Evolutionary conservation across 2,888 invertebrate genomes (phyloP), one percentile per base, ranked within the genome.

Genomic region (Acholoe squamosa): DNA sequence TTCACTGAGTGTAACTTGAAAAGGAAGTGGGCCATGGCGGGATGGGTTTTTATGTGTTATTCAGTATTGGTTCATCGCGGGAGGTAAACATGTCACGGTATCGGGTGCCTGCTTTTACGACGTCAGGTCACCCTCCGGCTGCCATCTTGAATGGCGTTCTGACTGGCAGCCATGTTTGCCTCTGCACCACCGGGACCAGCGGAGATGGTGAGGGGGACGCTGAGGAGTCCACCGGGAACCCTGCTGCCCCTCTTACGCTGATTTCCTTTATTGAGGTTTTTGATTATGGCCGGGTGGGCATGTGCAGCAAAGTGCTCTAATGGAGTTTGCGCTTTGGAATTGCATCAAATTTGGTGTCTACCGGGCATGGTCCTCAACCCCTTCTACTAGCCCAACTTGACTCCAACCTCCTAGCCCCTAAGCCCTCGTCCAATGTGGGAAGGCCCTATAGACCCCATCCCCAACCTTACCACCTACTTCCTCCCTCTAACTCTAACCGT

Each of bases 201-300:
- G 28, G 7, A 25, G 28, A 25, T 5, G 71, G 71, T 71, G 25
- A 71, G 28, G 71, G 71, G 71, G 25, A 71, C 25, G 28, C 71
- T 14, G 28, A 25, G 19, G 28, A 25, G 71, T 25, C 71, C 71
- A 28, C 71, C 71, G 71, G 71, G 71, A 71, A 71, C 71, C 7
- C 3, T 71, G 28, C 71, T 3, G 71, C 71, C 43, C 43, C 71
- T 71, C 25, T 71, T 28, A 71, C 71, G 71, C 71, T 71, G 71
- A 71, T 71, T 71, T 71, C 25, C 71, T 71, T 28, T 71, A 71
- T 71, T 71, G 71, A 71, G 71, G 71, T 71, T 71, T 71, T 71
- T 71, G 71, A 71, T 71, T 71, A 71, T 71, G 71, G 31, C 71
- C 28, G 31, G 25, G 14, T 28, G 71, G 71, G 71, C 71, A 25